A percentile compares a stretch with the other conserved stretches of the same genome.
These are phyloP conservation scores for Leucophora obtusa DNA, from an alignment of 2,888 invertebrate genomes.

Conservation along the genomic window DNA sequence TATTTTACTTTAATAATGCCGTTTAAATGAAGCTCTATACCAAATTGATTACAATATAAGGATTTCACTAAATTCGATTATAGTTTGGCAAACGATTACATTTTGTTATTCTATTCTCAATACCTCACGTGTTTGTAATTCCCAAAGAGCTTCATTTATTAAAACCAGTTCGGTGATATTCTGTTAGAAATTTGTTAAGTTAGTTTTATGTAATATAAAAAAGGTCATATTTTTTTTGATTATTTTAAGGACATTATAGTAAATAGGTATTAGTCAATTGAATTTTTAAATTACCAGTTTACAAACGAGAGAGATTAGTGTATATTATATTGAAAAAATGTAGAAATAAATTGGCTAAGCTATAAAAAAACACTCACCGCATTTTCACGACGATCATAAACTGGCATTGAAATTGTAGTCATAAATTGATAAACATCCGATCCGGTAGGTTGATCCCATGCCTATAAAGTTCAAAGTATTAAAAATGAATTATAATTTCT, in stretches of 20 bases:
- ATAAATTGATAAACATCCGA: conserved; percentile 86
- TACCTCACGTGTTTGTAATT: conserved; percentile 95
- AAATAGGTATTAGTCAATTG: not conserved
- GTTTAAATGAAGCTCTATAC: conserved; percentile 66
- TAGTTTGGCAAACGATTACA: conserved; percentile 59
- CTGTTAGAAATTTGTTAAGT: conserved; percentile 81
- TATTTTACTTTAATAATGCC: conserved; percentile 23
- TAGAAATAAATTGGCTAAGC: not conserved
- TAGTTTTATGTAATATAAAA: conserved; percentile 76
- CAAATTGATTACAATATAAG: conserved; percentile 72
- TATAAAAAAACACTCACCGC: conserved; percentile 82
- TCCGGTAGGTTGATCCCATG: conserved; percentile 79
- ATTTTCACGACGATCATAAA: conserved; percentile 91
- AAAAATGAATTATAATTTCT: not conserved
- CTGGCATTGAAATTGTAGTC: conserved; percentile 96
- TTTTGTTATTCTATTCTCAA: conserved; percentile 70
- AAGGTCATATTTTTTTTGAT: conserved; percentile 40
- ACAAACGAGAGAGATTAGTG: conserved; percentile 42
- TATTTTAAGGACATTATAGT: conserved; percentile 27
- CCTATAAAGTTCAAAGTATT: conserved; percentile 66
- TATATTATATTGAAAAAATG: conserved; percentile 10
- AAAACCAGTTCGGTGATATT: conserved; percentile 97
- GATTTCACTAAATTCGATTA: conserved; percentile 66
- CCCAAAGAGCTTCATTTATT: conserved; percentile 96
- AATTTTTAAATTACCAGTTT: conserved; percentile 28